Evolutionary conservation across 2,888 invertebrate genomes (phyloP), one percentile per base, ranked within the genome.

Genomic region (Serripes groenlandicus): DNA sequence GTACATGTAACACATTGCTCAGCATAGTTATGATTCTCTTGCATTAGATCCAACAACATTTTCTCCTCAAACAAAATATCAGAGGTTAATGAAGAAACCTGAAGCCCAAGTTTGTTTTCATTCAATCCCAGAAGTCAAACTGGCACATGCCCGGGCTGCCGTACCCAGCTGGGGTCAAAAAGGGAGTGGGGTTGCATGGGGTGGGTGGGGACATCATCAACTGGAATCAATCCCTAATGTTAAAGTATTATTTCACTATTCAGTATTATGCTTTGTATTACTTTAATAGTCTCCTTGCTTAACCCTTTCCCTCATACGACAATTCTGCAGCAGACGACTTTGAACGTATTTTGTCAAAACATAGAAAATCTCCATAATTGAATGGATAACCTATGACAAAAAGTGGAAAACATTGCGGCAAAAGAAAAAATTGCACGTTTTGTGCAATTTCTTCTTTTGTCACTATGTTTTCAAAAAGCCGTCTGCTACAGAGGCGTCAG

Each of bases 21-120:
- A n/a, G n/a, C n/a, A n/a, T n/a, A n/a, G n/a, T n/a, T n/a, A n/a
- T n/a, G n/a, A n/a, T n/a, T n/a, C n/a, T n/a, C n/a, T n/a, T n/a
- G n/a, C n/a, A n/a, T n/a, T n/a, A n/a, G n/a, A n/a, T n/a, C n/a
- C n/a, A n/a, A n/a, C n/a, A n/a, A n/a, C n/a, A 49, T 49, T 56
- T 56, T 56, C 56, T 56, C 18, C 23, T 23, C 56, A 34, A 64
- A 64, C 64, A 64, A 64, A n/a, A 64, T 64, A 37, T 35, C 64
- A 64, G 23, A 64, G 62, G 64, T 64, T 64, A 64, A 64, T 64
- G 64, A 64, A 64, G 64, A 4, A 64, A 64, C 37, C 37, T 34
- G 64, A 64, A 7, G 26, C 34, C 1, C 11, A 9, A 26, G 64
- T 64, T 64, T 64, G 37, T 64, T 64, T 64, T 34, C 35, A 32